These are phyloP conservation scores for Rhizoglyphus robini DNA, from an alignment of 1,140 invertebrate species.

Conservation along the genomic window DNA sequence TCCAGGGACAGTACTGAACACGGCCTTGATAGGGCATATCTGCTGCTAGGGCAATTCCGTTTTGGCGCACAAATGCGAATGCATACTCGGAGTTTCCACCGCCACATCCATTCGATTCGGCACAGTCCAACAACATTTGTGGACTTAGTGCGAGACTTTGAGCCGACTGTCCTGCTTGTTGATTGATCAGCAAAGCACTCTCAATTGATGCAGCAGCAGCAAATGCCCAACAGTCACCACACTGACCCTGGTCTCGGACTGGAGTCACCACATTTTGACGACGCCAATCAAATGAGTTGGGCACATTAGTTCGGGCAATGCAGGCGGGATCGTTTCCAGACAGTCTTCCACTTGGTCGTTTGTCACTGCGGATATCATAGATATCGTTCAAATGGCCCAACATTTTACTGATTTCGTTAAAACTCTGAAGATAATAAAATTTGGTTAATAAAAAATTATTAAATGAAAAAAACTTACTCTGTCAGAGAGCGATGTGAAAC, in stretches of 20 bases:
- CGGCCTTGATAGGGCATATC: neutral
- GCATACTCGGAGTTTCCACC: conserved; percentile 71
- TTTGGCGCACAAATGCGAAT: conserved; percentile 38
- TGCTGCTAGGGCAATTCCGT: neutral
- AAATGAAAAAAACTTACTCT: neutral
- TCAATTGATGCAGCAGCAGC: conserved; percentile 49
- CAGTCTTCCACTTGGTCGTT: too few species aligned
- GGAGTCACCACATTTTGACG: neutral
- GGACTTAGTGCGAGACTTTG: neutral
- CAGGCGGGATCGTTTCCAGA: neutral
- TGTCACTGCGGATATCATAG: too few species aligned
- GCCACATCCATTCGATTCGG: conserved; percentile 78
- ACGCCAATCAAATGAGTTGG: conserved; percentile 17
- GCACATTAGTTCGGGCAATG: conserved; percentile 29
- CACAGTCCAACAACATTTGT: conserved; percentile 78
- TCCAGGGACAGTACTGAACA: neutral
- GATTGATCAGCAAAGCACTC: neutral
- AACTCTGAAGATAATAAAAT: too few species aligned
- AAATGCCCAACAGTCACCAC: conserved; percentile 23
- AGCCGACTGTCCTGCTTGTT: neutral
- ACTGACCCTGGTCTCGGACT: conserved; percentile 10
- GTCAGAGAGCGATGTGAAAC: neutral
- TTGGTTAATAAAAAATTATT: neutral
- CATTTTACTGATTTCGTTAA: too few species aligned
- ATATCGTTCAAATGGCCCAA: too few species aligned